Percentiles rank a stretch among this genome's conserved stretches.
Conservation (phyloP, 2,797 vertebrate genomes). For the Sebastes baramenuke region DNA sequence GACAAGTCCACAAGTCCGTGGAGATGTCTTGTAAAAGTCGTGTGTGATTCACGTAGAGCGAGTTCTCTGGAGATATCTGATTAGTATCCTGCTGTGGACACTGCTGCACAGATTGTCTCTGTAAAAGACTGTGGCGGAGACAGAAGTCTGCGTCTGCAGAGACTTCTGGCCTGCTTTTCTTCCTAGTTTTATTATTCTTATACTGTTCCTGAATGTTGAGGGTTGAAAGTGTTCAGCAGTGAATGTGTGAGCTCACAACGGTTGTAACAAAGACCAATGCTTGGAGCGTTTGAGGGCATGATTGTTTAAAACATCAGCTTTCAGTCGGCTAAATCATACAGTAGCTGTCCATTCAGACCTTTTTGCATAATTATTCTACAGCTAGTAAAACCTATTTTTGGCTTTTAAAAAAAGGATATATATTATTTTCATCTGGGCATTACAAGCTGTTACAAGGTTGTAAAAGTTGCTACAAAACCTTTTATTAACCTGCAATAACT, state of each 20-base stretch:
- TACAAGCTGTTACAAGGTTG: neutral
- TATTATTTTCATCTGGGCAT: neutral
- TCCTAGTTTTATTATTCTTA: neutral
- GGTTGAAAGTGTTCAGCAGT: neutral
- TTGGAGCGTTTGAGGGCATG: neutral
- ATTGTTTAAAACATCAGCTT: neutral
- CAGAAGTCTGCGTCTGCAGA: slow-evolving; percentile 2
- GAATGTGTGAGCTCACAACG: neutral
- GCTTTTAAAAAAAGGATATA: too few species aligned
- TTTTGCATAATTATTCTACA: neutral
- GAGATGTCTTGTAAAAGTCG: slow-evolving; percentile 59
- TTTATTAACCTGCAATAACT: neutral
- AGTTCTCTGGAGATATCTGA: slow-evolving; percentile 44
- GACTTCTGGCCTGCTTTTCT: neutral
- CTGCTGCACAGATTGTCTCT: slow-evolving; percentile 35
- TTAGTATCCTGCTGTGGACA: slow-evolving; percentile 55
- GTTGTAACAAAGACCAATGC: neutral
- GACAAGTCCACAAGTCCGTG: slow-evolving; percentile 35
- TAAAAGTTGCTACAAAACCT: neutral
- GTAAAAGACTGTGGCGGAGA: neutral
- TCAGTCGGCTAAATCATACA: neutral
- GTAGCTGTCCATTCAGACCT: neutral
- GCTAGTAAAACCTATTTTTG: neutral
- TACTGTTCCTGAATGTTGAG: neutral
- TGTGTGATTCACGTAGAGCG: slow-evolving; percentile 48